Base-by-base conservation (phyloP, 2,888 invertebrate species). In the Netelia fuscicornis region DNA sequence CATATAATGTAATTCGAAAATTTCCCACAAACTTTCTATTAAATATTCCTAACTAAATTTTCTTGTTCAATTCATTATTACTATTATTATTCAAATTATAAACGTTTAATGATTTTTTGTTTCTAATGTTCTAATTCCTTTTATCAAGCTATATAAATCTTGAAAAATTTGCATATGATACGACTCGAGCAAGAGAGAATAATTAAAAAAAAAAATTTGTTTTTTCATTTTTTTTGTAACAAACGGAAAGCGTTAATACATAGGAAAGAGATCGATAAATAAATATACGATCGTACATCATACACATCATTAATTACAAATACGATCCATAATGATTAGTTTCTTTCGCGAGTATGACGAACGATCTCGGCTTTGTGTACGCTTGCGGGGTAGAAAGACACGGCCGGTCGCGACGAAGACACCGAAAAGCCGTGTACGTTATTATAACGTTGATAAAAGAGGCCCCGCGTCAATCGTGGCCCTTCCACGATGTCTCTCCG, bases 281-380 rank as follows among this genome's bases (percentile, higher is more conserved):
- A 23, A 13, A 48, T 37, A 68, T 44, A 42, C 68, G 68, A 60
- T 82, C 76, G 75, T 86, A 86, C 81, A 90, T 89, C 89, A 88
- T 90, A 88, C 88, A 81, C 81, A 30, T 54, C 88, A 89, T 90
- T 88, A 89, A 90, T 90, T 90, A 88, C 82, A 86, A 58, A 87
- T 84, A 78, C 86, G 77, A 87, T 89, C 86, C 87, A 89, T 88
- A 87, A 84, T 85, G 87, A 89, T 88, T 87, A 87, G 30, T 83
- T 89, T 89, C 87, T 89, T 90, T 84, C 20, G n/a, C 78, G 56
- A 48, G 67, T 60, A 68, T 68, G 77, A 78, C 44, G 60, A 78
- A 72, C 44, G 37, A 37, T 37, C 37, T 37, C 37, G 54, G 54
- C 20, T 11, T 20, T 52, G 62, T 42, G 54, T 44, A 58, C 17